Conservation (phyloP, 2,113 vertebrate species). For the Natator depressus region DNA sequence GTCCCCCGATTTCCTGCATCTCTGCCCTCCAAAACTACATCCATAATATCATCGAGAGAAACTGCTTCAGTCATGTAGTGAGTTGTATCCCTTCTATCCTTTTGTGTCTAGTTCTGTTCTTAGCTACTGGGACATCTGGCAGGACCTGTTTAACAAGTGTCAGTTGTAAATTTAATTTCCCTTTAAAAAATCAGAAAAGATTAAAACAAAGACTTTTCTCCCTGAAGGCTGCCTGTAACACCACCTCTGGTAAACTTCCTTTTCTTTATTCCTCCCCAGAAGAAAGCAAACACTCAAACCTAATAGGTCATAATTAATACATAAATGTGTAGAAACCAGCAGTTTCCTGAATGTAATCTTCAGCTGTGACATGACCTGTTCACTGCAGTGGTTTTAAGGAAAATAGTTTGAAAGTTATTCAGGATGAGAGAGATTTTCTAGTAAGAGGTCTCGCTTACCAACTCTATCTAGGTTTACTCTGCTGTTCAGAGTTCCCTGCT, state of each 20-base stretch:
- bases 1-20: too few species aligned
- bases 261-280: background rate
- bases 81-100: background rate
- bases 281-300: background rate
- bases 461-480: background rate
- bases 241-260: background rate
- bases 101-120: background rate
- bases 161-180: background rate
- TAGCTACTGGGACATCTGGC: background rate
- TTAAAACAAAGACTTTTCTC: background rate
- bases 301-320: background rate
- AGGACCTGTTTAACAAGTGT: background rate
- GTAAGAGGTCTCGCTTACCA: background rate
- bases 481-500: background rate
- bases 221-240: background rate
- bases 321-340: fast-evolving
- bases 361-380: background rate
- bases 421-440: background rate
- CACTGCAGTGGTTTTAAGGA: background rate
- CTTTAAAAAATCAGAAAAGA: background rate
- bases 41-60: background rate
- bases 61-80: background rate
- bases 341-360: background rate
- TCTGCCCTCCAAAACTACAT: background rate
- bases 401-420: background rate